Percentiles rank a stretch among this genome's conserved stretches.
phyloP scores from a whole-genome alignment of 2,797 vertebrate genomes.

The Falco peregrinus region DNA sequence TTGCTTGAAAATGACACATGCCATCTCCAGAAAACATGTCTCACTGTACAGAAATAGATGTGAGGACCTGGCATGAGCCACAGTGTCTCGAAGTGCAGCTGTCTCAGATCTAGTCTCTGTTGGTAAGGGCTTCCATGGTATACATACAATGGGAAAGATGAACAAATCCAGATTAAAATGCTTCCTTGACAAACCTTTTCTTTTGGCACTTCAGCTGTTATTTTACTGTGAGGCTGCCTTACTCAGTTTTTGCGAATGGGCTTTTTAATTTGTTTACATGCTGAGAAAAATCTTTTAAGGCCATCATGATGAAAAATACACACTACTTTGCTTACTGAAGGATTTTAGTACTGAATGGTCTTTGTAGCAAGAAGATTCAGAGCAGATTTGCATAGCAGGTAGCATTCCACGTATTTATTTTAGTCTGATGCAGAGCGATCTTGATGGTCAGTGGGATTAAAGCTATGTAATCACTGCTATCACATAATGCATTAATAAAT shows the following conservation, averaged over 20 bases:
- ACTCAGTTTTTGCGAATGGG: not conserved
- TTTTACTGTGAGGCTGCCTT: not conserved
- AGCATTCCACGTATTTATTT: not conserved
- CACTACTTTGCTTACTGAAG: not conserved
- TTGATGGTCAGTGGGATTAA: not conserved
- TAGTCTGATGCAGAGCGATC: not conserved
- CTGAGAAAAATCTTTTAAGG: not conserved
- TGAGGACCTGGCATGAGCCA: not conserved
- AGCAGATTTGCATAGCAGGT: not conserved
- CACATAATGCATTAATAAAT: not conserved
- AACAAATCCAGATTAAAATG: not conserved
- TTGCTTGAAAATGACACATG: not conserved
- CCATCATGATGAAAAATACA: not conserved
- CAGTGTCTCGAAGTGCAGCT: not conserved
- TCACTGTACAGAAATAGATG: not conserved
- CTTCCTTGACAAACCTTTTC: not conserved
- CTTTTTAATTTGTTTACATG: not conserved
- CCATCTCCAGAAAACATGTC: not conserved
- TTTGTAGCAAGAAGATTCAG: not conserved
- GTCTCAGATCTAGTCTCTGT: not conserved
- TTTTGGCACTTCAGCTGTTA: not conserved
- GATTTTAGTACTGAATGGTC: not conserved
- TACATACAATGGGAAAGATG: not conserved
- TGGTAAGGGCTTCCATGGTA: not conserved
- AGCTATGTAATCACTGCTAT: not conserved